phyloP scores from a whole-genome alignment of 2,113 vertebrate genomes.

The Sceloporus undulatus region DNA sequence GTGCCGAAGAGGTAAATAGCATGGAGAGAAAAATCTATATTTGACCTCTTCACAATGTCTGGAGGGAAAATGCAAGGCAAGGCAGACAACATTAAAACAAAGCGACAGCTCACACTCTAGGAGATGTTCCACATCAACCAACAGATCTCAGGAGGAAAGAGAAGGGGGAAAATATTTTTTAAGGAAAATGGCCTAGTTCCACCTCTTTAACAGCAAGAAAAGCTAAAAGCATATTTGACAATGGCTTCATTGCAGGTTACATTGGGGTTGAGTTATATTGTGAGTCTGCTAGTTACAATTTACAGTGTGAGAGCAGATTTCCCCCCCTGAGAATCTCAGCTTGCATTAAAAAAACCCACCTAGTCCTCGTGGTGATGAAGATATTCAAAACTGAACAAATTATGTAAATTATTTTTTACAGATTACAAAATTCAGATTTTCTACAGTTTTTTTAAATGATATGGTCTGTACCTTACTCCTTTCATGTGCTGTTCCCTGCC shows the following conservation, averaged over 20 bases:
- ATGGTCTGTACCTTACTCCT: neutral
- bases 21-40: neutral
- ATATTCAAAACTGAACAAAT: neutral
- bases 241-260: neutral
- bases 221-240: neutral
- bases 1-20: neutral
- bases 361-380: neutral
- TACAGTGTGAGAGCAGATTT: neutral
- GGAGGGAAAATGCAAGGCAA: neutral
- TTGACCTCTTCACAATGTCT: neutral
- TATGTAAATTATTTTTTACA: neutral
- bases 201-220: neutral
- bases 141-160: conserved; percentile 20
- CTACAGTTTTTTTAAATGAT: neutral
- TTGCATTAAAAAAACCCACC: neutral
- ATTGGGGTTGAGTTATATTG: neutral
- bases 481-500: neutral
- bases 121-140: conserved; percentile 31
- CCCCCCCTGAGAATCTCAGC: neutral
- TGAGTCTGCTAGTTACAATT: neutral
- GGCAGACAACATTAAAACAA: conserved; percentile 33
- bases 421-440: neutral
- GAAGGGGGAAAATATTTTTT: neutral
- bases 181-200: conserved; percentile 2
- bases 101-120: conserved; percentile 31